Base-by-base conservation (phyloP, 2,797 vertebrate genomes). In the Enteromius paludinosus region DNA sequence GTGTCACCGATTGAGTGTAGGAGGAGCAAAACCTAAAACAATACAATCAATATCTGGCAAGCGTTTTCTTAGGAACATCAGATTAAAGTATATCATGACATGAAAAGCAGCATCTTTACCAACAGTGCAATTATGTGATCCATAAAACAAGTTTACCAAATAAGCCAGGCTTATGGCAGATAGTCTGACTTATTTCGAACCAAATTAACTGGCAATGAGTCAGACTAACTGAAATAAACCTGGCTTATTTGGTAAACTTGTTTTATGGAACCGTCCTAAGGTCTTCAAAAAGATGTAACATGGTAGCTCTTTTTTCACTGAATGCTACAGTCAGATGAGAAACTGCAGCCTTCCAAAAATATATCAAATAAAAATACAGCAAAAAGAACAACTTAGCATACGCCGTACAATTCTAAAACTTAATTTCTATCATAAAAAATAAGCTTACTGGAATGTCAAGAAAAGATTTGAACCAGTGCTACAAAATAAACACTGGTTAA, bases 371-470 rank as follows among this genome's bases (percentile, higher is more conserved):
- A 7, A 81, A 69, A 80, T 61, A 14, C 43, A 15, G 28, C 10
- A 6, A 49, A 49, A 78, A 79, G 5, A 59, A 41, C 56, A 33
- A 52, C 33, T 59, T 59, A 54, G 2, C 43, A 66, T 14, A 38
- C 3, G 17, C 7, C 1, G 2, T 11, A 30, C 74, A 77, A 33
- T 6, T 43, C 1, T 66, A 65, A 35, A 79, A 79, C 65, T 3
- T 70, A 9, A 79, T 69, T 59, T 59, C 9, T 2, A 20, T 62
- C 23, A 54, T 30, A n/a, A 74, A 66, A 43, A 82, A 64, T 28
- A 82, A 82, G 69, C 64, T 52, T 17, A 66, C 25, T 78, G 73
- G 87, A 87, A 89, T 87, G 84, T 88, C 65, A 49, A 65, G 74
- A 54, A 47, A 11, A n/a, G 30, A 25, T 33, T 35, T 2, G 25